Evolutionary conservation across 2,113 vertebrate species (phyloP).

Genomic region (Gobiocypris rarus): DNA sequence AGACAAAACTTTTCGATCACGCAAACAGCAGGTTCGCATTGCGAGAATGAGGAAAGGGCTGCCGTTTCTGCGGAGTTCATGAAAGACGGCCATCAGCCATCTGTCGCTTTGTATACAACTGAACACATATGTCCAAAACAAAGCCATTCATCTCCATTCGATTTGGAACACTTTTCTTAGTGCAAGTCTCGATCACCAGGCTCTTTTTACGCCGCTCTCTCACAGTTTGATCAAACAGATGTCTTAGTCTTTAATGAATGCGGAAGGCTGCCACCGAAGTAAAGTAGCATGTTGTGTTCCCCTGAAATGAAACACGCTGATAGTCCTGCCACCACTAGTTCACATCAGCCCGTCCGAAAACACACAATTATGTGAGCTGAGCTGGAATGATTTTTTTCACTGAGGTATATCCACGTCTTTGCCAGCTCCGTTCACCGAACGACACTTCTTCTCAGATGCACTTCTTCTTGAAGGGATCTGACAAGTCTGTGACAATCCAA

Average conservation of each 20-base stretch:
- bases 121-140: constrained; percentile 14
- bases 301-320: background rate
- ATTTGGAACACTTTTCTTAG: background rate
- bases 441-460: constrained; percentile 1
- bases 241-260: constrained; percentile 11
- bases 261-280: constrained; percentile 16
- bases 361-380: constrained; percentile 31
- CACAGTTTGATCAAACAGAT: constrained; percentile 16
- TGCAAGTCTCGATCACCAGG: background rate
- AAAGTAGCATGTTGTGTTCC: constrained; percentile 1
- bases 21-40: constrained; percentile 25
- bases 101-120: background rate
- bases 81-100: background rate
- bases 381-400: constrained; percentile 1
- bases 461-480: constrained; percentile 16
- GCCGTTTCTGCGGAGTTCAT: background rate
- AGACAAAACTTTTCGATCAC: constrained; percentile 1
- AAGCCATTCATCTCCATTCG: constrained; percentile 41
- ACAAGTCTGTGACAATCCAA: background rate
- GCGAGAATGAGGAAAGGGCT: constrained; percentile 23
- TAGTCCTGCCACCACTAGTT: background rate
- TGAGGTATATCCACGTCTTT: background rate
- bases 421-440: background rate
- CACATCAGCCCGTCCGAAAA: constrained; percentile 6
- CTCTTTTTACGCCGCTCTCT: background rate